Conservation (phyloP, 2,797 vertebrate species). For the Squalus acanthias region DNA sequence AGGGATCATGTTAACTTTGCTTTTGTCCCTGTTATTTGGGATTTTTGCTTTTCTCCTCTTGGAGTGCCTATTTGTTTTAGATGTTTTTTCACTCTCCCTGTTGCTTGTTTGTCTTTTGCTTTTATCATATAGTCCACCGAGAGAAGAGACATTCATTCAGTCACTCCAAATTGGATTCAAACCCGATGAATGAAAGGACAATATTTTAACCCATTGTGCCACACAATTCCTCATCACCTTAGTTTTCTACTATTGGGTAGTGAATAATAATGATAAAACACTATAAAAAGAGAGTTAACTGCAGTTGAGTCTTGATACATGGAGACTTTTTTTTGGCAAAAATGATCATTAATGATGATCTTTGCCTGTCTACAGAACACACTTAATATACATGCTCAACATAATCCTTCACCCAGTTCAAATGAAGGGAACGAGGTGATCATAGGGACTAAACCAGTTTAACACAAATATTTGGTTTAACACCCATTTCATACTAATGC, state of each 20-base stretch:
- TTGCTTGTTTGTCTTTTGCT: background rate
- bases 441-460: background rate
- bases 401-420: background rate
- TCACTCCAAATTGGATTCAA: background rate
- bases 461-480: background rate
- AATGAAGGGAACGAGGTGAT: background rate
- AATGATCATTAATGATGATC: background rate
- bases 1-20: background rate
- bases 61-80: constrained; percentile 2
- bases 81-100: background rate
- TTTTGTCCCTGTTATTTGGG: background rate
- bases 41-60: background rate
- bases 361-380: background rate
- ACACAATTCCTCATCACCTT: background rate
- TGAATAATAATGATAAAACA: background rate
- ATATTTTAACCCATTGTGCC: background rate
- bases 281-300: background rate
- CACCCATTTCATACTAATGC: background rate
- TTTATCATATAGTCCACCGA: background rate
- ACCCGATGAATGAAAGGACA: background rate
- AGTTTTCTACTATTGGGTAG: background rate
- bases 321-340: background rate
- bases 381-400: background rate
- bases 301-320: background rate
- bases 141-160: background rate